Evolutionary conservation across 2,888 invertebrate species (phyloP).

Genomic region (Helicoverpa assulta): DNA sequence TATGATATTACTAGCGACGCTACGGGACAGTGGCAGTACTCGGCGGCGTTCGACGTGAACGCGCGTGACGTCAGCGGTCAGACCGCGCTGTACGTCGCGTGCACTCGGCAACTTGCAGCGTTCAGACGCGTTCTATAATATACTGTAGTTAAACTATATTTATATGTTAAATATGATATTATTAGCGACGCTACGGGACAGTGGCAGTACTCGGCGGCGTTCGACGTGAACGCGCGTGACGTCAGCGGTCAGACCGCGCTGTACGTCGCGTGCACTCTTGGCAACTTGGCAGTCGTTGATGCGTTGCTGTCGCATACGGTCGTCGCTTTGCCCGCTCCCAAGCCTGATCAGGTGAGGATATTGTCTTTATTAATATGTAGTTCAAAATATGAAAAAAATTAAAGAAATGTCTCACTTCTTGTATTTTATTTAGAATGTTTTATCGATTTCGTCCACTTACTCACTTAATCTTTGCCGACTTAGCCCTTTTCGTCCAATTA

Average conservation of each 20-base stretch:
- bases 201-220: conserved; percentile 96
- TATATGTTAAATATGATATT: neutral
- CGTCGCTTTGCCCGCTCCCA: conserved; percentile 41
- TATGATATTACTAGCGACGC: conserved; percentile 88
- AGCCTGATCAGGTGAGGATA: conserved; percentile 29
- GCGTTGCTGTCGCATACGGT: conserved; percentile 89
- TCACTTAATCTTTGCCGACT: no score
- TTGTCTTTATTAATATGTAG: no score
- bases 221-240: conserved; percentile 97
- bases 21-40: conserved; percentile 94
- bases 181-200: conserved; percentile 92
- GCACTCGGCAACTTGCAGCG: conserved; percentile 94
- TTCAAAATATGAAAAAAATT: no score
- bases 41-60: conserved; percentile 97
- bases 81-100: conserved; percentile 97
- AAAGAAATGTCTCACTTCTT: no score
- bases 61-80: conserved; percentile 97
- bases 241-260: conserved; percentile 97
- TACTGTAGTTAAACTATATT: neutral
- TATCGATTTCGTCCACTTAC: no score
- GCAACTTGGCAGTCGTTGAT: conserved; percentile 94
- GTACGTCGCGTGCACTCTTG: conserved; percentile 96
- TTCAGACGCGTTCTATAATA: no score
- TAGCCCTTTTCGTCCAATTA: no score
- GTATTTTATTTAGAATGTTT: no score